These are phyloP conservation scores for Rallus crepitans DNA, from an alignment of 2,797 vertebrate genomes.

Conservation along the genomic window DNA sequence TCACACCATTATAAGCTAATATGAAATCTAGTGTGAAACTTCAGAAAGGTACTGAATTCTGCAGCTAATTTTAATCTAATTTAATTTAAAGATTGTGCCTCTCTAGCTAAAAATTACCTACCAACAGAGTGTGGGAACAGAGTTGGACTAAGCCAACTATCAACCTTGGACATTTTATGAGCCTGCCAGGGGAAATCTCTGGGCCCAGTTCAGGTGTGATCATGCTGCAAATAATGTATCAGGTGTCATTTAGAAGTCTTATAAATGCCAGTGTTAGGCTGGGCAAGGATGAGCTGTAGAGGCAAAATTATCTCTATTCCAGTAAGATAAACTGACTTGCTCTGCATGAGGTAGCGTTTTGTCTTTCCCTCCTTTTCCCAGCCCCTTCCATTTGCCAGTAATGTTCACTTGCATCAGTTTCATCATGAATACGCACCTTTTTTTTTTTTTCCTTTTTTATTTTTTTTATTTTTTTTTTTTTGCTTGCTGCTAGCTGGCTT, in stretches of 20 bases:
- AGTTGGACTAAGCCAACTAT: not conserved
- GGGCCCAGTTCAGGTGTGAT: not conserved
- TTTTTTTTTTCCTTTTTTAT: not conserved
- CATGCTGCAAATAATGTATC: not conserved
- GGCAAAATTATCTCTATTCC: not conserved
- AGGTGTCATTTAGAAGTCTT: not conserved
- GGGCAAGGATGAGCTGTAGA: not conserved
- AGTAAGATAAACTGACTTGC: not conserved
- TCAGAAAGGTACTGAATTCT: slow-evolving; percentile 43
- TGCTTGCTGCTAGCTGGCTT: not conserved
- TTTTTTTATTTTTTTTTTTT: not conserved
- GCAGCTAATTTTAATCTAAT: slow-evolving; percentile 45
- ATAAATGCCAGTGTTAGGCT: not conserved
- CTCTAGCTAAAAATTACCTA: not conserved
- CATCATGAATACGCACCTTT: not conserved
- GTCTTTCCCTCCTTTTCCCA: not conserved
- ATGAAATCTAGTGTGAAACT: not conserved
- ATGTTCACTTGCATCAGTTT: not conserved
- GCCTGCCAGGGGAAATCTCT: not conserved
- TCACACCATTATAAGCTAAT: not conserved
- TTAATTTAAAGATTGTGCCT: not conserved
- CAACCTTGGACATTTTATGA: not conserved
- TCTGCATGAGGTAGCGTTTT: not conserved
- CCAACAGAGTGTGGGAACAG: not conserved
- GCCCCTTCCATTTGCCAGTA: not conserved